These are phyloP conservation scores for Coregonus sp. DNA, from an alignment of 2,797 vertebrate species.

Conservation along the genomic window DNA sequence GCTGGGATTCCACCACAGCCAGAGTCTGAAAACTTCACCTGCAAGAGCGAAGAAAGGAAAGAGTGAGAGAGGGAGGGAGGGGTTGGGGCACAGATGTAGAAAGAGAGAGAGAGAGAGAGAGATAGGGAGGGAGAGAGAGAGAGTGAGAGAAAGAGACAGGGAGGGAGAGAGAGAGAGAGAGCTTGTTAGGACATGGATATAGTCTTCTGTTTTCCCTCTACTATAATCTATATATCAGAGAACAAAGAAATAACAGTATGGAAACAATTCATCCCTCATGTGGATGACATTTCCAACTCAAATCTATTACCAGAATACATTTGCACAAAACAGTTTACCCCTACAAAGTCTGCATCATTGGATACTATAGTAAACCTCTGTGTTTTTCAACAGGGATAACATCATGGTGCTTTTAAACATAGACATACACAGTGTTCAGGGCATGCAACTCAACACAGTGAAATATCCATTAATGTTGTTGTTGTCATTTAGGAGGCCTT, in stretches of 20 bases:
- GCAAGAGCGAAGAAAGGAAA: too few relatives aligned
- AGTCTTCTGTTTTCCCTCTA: background rate
- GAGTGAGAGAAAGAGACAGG: too few relatives aligned
- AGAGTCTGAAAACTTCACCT: constrained; percentile 66
- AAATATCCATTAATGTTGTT: constrained; percentile 47
- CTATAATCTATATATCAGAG: background rate
- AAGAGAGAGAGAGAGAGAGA: too few relatives aligned
- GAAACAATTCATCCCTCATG: background rate
- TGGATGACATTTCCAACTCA: background rate
- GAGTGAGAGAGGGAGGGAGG: background rate
- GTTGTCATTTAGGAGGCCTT: constrained; percentile 31
- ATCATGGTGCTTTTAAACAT: constrained; percentile 68
- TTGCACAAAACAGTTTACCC: background rate
- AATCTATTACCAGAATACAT: background rate
- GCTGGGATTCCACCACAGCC: constrained; percentile 67
- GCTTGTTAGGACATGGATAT: background rate
- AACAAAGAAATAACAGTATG: background rate
- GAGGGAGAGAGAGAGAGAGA: background rate
- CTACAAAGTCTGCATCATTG: constrained; percentile 48
- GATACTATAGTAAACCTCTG: constrained; percentile 47
- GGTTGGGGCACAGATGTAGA: background rate
- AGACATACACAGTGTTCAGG: constrained; percentile 64
- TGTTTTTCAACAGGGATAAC: constrained; percentile 52
- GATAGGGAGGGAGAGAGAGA: too few relatives aligned
- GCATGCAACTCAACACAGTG: constrained; percentile 71